A percentile compares a stretch with the other conserved stretches of the same genome.
Conservation (phyloP, 2,113 vertebrate genomes). For the Rhodinocichla rosea region DNA sequence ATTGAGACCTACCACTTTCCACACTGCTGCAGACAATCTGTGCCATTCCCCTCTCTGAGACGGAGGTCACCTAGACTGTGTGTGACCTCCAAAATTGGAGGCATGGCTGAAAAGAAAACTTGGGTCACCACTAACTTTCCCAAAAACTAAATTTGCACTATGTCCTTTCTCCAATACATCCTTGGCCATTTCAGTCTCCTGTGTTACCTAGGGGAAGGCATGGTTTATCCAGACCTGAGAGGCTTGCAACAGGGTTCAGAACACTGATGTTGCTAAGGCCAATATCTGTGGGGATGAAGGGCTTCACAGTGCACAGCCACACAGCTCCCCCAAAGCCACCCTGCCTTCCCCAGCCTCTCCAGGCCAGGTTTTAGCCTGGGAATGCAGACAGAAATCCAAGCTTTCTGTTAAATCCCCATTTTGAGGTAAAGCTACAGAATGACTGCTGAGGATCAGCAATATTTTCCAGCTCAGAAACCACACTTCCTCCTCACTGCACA, state of each 20-base stretch:
- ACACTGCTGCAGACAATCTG: background rate
- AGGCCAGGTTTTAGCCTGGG: background rate
- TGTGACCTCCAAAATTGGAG: background rate
- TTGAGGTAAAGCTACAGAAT: background rate
- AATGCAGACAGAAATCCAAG: background rate
- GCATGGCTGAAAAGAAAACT: background rate
- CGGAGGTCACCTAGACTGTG: background rate
- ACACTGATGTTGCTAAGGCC: background rate
- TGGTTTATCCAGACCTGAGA: background rate
- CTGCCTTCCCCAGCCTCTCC: background rate
- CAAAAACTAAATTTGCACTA: background rate
- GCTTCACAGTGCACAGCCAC: background rate
- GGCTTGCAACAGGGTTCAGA: background rate
- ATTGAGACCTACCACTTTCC: background rate
- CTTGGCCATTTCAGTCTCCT: background rate
- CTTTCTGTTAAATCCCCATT: background rate
- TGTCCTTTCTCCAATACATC: rapidly evolving
- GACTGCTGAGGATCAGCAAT: rapidly evolving
- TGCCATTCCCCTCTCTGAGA: background rate
- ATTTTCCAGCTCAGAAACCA: background rate
- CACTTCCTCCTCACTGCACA: rapidly evolving
- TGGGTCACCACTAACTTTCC: background rate
- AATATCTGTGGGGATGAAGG: background rate
- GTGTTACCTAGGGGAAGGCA: rapidly evolving
- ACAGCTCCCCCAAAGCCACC: rapidly evolving